Conservation (phyloP, 2,797 vertebrate species). For the Sebastes taczanowskii region DNA sequence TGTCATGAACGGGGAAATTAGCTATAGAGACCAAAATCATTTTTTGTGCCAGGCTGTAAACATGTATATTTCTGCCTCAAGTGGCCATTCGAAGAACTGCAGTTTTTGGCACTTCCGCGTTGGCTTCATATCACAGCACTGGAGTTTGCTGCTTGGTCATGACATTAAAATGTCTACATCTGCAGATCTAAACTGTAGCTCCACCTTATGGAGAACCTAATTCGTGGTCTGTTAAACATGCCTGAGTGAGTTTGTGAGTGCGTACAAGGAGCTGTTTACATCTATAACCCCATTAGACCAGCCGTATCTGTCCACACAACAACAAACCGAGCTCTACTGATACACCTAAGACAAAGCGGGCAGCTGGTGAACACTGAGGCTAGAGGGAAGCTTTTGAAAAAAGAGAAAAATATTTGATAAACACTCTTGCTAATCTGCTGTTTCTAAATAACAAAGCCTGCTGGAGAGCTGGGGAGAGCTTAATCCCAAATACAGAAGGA, state of each 20-base stretch:
- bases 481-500: slow-evolving; percentile 68
- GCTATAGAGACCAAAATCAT: too few species aligned
- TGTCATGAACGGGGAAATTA: too few species aligned
- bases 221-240: neutral
- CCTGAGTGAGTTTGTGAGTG: neutral
- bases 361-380: slow-evolving; percentile 20
- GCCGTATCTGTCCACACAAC: slow-evolving; percentile 38
- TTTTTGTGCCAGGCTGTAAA: too few species aligned
- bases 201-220: neutral
- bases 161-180: neutral
- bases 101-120: too few species aligned
- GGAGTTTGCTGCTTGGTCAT: too few species aligned
- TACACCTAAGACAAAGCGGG: slow-evolving; percentile 37
- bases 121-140: too few species aligned
- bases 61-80: too few species aligned
- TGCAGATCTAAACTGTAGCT: neutral
- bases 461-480: slow-evolving; percentile 43
- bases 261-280: slow-evolving; percentile 3
- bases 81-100: too few species aligned
- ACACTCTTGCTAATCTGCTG: slow-evolving; percentile 67
- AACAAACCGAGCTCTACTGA: slow-evolving; percentile 34
- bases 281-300: slow-evolving; percentile 10
- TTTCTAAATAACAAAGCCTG: slow-evolving; percentile 69
- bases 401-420: slow-evolving; percentile 52
- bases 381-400: slow-evolving; percentile 31